Evolutionary conservation across 2,888 invertebrate genomes (phyloP).

Genomic region (Helicoverpa assulta): DNA sequence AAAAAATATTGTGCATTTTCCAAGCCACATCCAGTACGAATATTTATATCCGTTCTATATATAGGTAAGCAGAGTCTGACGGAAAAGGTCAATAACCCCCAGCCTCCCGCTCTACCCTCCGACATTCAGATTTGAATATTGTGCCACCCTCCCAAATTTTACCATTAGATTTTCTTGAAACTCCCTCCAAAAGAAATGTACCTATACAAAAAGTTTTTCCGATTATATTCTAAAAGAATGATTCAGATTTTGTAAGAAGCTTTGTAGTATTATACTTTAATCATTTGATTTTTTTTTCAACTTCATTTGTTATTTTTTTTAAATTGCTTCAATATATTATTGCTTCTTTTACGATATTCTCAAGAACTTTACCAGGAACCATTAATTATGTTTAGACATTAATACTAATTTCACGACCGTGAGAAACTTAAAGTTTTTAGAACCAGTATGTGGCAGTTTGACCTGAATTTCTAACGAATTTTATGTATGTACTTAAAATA

Average conservation of each 20-base stretch:
- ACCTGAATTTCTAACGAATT: conserved; percentile 11
- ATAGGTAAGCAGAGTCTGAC: conserved; percentile 75
- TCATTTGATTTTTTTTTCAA: conserved; percentile 17
- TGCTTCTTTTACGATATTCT: background rate
- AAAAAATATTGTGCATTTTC: background rate
- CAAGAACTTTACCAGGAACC: background rate
- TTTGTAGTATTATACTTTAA: conserved; percentile 39
- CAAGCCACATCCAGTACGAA: conserved; percentile 61
- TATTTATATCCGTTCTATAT: conserved; percentile 62
- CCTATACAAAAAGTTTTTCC: conserved; percentile 49
- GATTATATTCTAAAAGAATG: conserved; percentile 41
- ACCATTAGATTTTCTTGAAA: conserved; percentile 82
- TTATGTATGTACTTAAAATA: background rate
- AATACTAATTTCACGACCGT: conserved; percentile 18
- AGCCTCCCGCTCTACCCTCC: conserved; percentile 75
- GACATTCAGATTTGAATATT: conserved; percentile 87
- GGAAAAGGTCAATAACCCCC: conserved; percentile 84
- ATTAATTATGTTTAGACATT: too few species aligned
- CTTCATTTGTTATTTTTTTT: conserved; percentile 11
- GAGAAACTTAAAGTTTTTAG: background rate
- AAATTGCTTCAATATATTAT: conserved; percentile 3
- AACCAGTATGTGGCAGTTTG: background rate
- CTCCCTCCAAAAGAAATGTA: conserved; percentile 50
- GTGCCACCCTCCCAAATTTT: conserved; percentile 76
- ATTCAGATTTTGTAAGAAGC: conserved; percentile 10